Evolutionary conservation across 2,113 vertebrate genomes (phyloP).

Genomic region (Eretmochelys imbricata): DNA sequence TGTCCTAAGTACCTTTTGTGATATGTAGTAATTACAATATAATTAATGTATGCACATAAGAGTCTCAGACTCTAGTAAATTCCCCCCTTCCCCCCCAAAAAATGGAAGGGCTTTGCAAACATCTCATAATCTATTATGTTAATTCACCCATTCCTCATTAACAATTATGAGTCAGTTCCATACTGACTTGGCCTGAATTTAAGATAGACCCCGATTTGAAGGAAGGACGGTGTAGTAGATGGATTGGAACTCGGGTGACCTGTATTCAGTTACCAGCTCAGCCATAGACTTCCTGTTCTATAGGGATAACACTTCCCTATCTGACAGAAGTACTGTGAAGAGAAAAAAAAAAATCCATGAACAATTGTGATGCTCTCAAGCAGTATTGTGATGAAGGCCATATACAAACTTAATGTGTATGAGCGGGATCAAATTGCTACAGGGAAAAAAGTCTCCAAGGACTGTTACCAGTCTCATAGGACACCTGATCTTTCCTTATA

Average conservation of each 20-base stretch:
- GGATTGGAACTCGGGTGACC: neutral
- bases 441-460: neutral
- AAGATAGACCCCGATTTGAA: neutral
- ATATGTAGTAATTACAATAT: neutral
- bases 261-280: neutral
- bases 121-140: neutral
- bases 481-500: neutral
- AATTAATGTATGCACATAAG: neutral
- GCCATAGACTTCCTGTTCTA: rapidly evolving
- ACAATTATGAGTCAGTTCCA: neutral
- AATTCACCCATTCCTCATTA: neutral
- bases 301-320: neutral
- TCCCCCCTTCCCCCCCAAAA: neutral
- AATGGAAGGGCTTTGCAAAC: neutral
- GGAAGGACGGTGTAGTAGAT: neutral
- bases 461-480: neutral
- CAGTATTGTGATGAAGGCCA: neutral
- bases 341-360: neutral
- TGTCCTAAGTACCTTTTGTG: neutral
- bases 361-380: neutral
- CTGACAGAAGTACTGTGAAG: neutral
- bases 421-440: neutral
- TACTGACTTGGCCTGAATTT: neutral
- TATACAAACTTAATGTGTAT: rapidly evolving
- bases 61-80: neutral